Conservation (phyloP, 2,888 invertebrate genomes). For the Athetis lepigone region DNA sequence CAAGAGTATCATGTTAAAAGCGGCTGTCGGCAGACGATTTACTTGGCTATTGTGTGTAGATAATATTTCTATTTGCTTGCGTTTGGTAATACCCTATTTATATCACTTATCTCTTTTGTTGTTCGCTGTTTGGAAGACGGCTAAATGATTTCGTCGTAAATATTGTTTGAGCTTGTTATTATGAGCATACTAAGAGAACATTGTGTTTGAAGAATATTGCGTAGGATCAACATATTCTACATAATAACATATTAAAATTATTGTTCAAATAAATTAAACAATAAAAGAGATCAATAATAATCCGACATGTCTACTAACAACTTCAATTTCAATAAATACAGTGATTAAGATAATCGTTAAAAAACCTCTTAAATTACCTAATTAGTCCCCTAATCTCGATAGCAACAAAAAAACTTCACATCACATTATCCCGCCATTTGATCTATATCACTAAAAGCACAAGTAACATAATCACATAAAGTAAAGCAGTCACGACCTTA, state of each 20-base stretch:
- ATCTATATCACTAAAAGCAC: constrained; percentile 23
- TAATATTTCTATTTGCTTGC: constrained; percentile 47
- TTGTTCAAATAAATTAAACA: neutral
- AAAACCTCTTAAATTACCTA: constrained; percentile 17
- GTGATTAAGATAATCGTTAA: neutral
- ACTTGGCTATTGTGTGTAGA: constrained; percentile 47
- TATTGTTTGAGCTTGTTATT: constrained; percentile 15
- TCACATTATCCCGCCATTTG: neutral
- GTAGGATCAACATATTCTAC: too few relatives aligned
- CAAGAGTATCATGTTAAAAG: constrained; percentile 39
- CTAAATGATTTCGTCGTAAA: constrained; percentile 31
- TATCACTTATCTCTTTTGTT: constrained; percentile 49
- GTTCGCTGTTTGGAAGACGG: constrained; percentile 3
- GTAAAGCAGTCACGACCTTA: constrained; percentile 67
- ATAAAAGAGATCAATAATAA: neutral
- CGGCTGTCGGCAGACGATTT: constrained; percentile 41
- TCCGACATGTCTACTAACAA: neutral
- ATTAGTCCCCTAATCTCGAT: neutral
- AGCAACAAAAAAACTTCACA: neutral
- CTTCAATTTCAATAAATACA: neutral
- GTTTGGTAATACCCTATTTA: constrained; percentile 53
- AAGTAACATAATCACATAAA: constrained; percentile 37
- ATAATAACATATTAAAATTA: neutral
- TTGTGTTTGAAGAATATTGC: neutral
- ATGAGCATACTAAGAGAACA: neutral